phyloP scores from a whole-genome alignment of 2,113 vertebrate genomes.

The Pituophis catenifer region DNA sequence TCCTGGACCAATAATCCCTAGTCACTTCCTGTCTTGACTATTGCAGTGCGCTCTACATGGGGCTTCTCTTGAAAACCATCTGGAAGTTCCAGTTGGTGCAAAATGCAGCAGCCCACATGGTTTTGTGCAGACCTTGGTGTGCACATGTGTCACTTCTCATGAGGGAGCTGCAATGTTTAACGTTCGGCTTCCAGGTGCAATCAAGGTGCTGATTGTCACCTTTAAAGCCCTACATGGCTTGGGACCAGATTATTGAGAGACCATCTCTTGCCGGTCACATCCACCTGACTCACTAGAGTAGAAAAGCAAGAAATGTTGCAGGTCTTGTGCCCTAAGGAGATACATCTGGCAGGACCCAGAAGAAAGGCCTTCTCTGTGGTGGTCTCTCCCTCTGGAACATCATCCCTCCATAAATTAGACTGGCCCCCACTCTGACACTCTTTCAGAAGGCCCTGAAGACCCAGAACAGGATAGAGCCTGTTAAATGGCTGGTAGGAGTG shows the following conservation, averaged over 20 bases:
- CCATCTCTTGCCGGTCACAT: neutral
- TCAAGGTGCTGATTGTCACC: neutral
- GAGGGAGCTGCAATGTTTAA: neutral
- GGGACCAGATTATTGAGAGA: neutral
- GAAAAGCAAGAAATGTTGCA: neutral
- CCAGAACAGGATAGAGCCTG: neutral
- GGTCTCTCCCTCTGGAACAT: neutral
- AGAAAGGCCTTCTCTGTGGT: neutral
- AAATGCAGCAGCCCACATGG: neutral
- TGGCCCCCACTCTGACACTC: neutral
- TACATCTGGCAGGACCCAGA: neutral
- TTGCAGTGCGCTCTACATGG: neutral
- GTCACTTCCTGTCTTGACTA: neutral
- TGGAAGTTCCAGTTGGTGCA: neutral
- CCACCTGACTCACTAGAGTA: neutral
- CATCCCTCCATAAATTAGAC: neutral
- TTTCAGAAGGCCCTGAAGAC: neutral
- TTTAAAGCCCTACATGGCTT: neutral
- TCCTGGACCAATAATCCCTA: neutral
- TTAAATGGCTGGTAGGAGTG: neutral
- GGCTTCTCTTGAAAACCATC: neutral
- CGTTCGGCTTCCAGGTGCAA: neutral
- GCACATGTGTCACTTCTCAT: neutral
- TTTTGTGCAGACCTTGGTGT: neutral
- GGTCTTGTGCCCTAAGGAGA: neutral